Base-by-base conservation (phyloP, 2,888 invertebrate genomes). In the Rhaphigaster nebulosa region DNA sequence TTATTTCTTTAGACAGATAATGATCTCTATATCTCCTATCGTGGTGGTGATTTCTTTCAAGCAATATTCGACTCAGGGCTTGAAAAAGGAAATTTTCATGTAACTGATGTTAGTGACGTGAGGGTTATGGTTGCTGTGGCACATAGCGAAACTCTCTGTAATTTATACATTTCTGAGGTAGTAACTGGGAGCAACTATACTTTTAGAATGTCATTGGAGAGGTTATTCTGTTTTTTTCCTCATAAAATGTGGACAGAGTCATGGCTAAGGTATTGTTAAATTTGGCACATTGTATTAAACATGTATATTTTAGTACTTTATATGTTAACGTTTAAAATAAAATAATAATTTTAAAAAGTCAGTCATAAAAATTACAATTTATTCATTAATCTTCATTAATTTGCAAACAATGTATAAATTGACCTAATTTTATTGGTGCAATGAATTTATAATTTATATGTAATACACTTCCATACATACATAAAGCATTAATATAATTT, bases 151-250 rank as follows among this genome's bases (percentile, higher is more conserved):
- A 95, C 95, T 26, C 93, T 95, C 41, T 96, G 97, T 8, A 96
- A 98, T 94, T 95, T 98, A 91, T 98, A 98, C 93, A 96, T 98
- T 89, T 97, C 98, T 0, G 97, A 96, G 92, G 95, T 96, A 91
- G 95, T 95, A 91, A 95, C 95, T 6, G 93, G 93, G 52, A 91
- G 92, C 38, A 94, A 94, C 50, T 95, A 96, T 92, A 95, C 95
- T 93, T 98, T 98, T 93, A 95, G 96, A 0, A 94, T 97, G 91
- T 98, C 98, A 12, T 94, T 98, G 92, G 96, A 97, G 93, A 95
- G 96, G 92, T 95, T 98, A 90, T 95, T 98, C 92, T 97, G 97
- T 92, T 98, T 97, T 93, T 97, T 97, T 93, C 97, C 97, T 0
- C 96, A 97, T 93, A 95, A 95, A 20, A 97, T 97, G 76, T 97